These are phyloP conservation scores for Lepus europaeus DNA, from an alignment of 2,113 vertebrate species.

Conservation along the genomic window DNA sequence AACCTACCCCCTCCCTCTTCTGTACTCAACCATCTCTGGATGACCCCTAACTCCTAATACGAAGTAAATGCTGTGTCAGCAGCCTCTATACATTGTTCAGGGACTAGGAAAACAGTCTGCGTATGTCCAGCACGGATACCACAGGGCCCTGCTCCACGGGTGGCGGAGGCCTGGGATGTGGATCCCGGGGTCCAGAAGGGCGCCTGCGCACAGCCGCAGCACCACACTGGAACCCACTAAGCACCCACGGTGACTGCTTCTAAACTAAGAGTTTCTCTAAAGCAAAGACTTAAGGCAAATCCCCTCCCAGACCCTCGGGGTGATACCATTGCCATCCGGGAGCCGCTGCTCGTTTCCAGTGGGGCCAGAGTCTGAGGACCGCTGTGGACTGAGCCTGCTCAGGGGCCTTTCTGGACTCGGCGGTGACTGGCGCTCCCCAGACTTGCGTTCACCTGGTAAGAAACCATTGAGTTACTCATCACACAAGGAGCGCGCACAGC, in stretches of 20 bases:
- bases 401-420: slow-evolving; percentile 71
- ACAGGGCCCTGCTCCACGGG: too few relatives aligned
- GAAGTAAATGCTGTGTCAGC: too few relatives aligned
- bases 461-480: background rate
- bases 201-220: too few relatives aligned
- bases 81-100: too few relatives aligned
- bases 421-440: background rate
- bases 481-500: background rate
- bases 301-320: slow-evolving; percentile 48
- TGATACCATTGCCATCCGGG: slow-evolving; percentile 17
- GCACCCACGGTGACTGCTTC: background rate
- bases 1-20: too few relatives aligned
- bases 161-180: too few relatives aligned
- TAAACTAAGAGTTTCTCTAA: background rate
- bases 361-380: background rate
- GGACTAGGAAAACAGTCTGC: too few relatives aligned
- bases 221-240: background rate
- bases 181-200: too few relatives aligned
- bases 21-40: too few relatives aligned
- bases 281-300: background rate
- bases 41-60: too few relatives aligned
- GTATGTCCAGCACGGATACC: too few relatives aligned
- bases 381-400: slow-evolving; percentile 57
- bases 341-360: background rate
- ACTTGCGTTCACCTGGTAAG: slow-evolving; percentile 72